These are phyloP conservation scores for Himalopsyche phryganea DNA, from an alignment of 1,140 invertebrate genomes.

Conservation along the genomic window DNA sequence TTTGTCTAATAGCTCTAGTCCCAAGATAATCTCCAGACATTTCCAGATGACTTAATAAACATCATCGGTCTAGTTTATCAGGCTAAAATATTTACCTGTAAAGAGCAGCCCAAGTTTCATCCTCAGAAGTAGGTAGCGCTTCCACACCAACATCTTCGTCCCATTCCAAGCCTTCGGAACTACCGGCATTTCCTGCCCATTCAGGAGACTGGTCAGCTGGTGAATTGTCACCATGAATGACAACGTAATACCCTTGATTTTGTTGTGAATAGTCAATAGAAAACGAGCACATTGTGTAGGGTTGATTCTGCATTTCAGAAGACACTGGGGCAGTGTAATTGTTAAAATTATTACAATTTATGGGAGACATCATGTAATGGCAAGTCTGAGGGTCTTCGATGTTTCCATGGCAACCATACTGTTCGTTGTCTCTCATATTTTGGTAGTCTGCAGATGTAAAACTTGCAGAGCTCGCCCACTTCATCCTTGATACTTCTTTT, in stretches of 20 bases:
- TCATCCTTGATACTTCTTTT: not conserved
- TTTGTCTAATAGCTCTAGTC: too few relatives aligned
- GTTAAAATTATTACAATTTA: constrained; percentile 4
- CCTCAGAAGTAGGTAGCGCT: constrained; percentile 13
- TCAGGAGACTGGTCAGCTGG: constrained; percentile 22
- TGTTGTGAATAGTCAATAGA: constrained; percentile 26
- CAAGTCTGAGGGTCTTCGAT: constrained; percentile 3
- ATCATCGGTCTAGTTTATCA: too few relatives aligned
- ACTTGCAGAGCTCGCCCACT: not conserved
- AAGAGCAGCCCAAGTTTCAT: constrained; percentile 28
- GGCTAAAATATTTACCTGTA: constrained; percentile 20
- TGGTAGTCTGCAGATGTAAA: not conserved
- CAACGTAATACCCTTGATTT: constrained; percentile 32
- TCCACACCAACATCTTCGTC: constrained; percentile 27
- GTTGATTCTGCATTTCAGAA: not conserved
- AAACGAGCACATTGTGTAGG: constrained; percentile 19
- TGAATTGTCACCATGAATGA: constrained; percentile 29
- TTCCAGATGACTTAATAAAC: too few relatives aligned
- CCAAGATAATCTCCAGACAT: too few relatives aligned
- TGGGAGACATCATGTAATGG: constrained; percentile 3
- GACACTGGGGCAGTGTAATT: not conserved
- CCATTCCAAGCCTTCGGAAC: constrained; percentile 29
- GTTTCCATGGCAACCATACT: not conserved
- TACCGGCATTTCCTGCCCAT: not conserved
- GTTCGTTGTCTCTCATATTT: not conserved